Base-by-base conservation (phyloP, 2,113 vertebrate species). In the Burhinus bistriatus region DNA sequence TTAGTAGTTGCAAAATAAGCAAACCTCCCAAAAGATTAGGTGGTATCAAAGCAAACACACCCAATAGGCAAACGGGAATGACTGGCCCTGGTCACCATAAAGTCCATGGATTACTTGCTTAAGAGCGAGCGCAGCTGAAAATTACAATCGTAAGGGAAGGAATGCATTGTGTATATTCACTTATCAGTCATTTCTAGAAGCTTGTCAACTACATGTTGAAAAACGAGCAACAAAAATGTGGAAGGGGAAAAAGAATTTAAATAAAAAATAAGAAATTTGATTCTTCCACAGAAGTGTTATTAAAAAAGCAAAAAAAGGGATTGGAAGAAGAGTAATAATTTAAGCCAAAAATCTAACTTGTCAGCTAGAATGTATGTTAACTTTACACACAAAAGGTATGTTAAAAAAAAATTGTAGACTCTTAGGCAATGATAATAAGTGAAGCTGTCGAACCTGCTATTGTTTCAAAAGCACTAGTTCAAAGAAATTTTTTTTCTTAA, bases 1-100 rank as follows among this genome's bases (percentile, higher is more conserved):
- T 36, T 57, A 70, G 42, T 18, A 76, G 45, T n/a, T 87, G 25
- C 38, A 90, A 85, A 85, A 61, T 42, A 71, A 64, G 26, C 12
- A 79, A 49, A 88, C 62, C 15, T 14, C 17, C 13, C 18, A 47
- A 26, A 78, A 85, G 38, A 62, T 54, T 18, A 30, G 4, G n/a
- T 68, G 32, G 34, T n/a, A n/a, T 62, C 52, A 52, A 87, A 80
- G 38, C 21, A 71, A 91, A 65, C 20, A n/a, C 10, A 58, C 3
- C 5, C 1, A 61, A 58, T 0, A 58, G 32, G 27, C 30, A 94
- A 73, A 80, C 0, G 0, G 58, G 29, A 83, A 30, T 12, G 10
- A 79, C 1, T 62, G 38, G 20, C 29, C 54, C 36, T 54, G 11
- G 55, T 57, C 36, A 77, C 30, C 59, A 18, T 38, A 3, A 68